Conservation (phyloP, 2,113 vertebrate genomes). For the Cyrtonyx montezumae region DNA sequence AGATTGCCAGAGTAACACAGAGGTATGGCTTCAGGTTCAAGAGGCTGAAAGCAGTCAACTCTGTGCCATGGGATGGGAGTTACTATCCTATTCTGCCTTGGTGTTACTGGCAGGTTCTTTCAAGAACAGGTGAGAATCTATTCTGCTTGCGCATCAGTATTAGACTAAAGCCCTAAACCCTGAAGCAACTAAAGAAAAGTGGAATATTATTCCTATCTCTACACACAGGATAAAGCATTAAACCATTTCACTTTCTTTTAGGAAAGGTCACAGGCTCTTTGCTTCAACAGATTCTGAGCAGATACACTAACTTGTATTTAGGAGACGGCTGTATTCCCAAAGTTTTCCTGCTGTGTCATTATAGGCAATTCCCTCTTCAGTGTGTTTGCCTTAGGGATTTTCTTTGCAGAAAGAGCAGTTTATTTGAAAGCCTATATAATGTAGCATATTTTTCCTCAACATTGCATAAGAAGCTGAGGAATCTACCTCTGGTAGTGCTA, state of each 20-base stretch:
- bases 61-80: not conserved
- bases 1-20: not conserved
- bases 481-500: not conserved
- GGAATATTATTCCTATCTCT: not conserved
- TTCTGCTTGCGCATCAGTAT: not conserved
- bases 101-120: not conserved
- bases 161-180: not conserved
- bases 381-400: not conserved
- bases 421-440: not conserved
- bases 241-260: not conserved
- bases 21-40: not conserved
- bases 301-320: not conserved
- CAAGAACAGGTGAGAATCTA: not conserved
- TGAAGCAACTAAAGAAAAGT: not conserved
- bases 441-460: not conserved
- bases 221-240: rapidly evolving
- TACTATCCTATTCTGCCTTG: not conserved
- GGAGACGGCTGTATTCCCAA: not conserved
- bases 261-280: not conserved
- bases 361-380: not conserved
- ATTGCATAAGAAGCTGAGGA: not conserved
- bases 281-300: not conserved
- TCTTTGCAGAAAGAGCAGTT: not conserved
- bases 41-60: not conserved
- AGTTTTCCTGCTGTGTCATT: not conserved